phyloP scores from a whole-genome alignment of 1,140 invertebrate genomes.

The Yoshiicerus persimilis region DNA sequence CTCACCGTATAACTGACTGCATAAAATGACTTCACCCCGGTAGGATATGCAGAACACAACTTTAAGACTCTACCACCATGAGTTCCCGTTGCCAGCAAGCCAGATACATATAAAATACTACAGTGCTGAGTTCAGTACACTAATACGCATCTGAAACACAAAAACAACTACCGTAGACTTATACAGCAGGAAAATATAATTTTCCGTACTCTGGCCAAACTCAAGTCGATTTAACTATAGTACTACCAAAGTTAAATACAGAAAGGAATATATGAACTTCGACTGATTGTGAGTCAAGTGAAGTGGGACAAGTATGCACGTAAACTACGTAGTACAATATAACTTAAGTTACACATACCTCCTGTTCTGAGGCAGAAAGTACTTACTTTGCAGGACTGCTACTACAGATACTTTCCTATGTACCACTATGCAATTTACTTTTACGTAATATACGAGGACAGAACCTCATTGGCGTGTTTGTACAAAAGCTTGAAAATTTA shows the following conservation, averaged over 20 bases:
- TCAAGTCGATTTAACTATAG: neutral
- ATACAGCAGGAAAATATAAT: neutral
- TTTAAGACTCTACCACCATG: neutral
- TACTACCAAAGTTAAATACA: neutral
- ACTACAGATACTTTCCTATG: no score
- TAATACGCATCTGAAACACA: neutral
- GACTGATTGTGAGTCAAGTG: neutral
- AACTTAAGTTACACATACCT: neutral
- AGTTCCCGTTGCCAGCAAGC: neutral
- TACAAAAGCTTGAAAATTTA: neutral
- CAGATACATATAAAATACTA: neutral
- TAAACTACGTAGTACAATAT: neutral
- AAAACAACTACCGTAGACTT: neutral
- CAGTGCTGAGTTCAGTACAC: neutral
- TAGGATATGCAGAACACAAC: neutral
- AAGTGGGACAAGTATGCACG: neutral
- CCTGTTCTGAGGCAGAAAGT: neutral
- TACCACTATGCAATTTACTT: neutral
- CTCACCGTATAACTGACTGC: neutral
- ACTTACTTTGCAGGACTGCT: neutral
- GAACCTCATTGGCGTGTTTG: slow-evolving; percentile 1
- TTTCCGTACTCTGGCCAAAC: neutral
- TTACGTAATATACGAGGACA: neutral
- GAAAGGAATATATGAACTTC: neutral
- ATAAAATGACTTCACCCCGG: neutral